Evolutionary conservation across 1,140 invertebrate genomes (phyloP).

Genomic region (Drosophila gunungcola): DNA sequence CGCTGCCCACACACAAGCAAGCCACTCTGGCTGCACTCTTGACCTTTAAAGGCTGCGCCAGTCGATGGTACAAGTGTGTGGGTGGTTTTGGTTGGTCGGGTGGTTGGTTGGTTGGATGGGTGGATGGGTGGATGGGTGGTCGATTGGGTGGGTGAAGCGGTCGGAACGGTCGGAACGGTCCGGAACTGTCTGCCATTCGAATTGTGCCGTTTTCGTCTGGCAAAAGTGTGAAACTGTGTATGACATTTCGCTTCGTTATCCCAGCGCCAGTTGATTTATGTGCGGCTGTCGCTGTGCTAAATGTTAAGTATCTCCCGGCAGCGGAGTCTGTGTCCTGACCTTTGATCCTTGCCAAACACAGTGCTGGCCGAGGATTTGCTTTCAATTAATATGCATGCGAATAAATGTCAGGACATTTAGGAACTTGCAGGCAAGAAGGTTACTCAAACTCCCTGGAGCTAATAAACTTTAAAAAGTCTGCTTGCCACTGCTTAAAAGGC

Average conservation of each 20-base stretch:
- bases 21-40: slow-evolving; percentile 67
- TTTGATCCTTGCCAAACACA: slow-evolving; percentile 21
- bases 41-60: slow-evolving; percentile 72
- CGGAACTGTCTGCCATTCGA: slow-evolving; percentile 55
- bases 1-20: slow-evolving; percentile 41
- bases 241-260: slow-evolving; percentile 67
- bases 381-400: slow-evolving; percentile 19
- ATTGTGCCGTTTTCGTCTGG: slow-evolving; percentile 30
- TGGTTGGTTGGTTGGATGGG: background rate
- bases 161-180: slow-evolving; percentile 12
- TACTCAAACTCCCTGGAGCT: background rate
- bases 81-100: slow-evolving; percentile 22
- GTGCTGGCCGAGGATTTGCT: slow-evolving; percentile 4
- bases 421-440: background rate
- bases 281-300: slow-evolving; percentile 32
- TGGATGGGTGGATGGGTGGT: slow-evolving; percentile 5
- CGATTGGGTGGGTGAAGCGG: background rate
- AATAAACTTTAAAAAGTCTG: too few species aligned
- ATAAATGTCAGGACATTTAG: slow-evolving; percentile 29
- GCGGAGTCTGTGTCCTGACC: slow-evolving; percentile 37
- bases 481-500: too few species aligned
- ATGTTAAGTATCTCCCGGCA: slow-evolving; percentile 30
- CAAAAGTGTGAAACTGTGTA: slow-evolving; percentile 65
- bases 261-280: slow-evolving; percentile 66
- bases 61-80: slow-evolving; percentile 40